phyloP scores from a whole-genome alignment of 2,888 invertebrate species.

The Ypsolopha sequella region DNA sequence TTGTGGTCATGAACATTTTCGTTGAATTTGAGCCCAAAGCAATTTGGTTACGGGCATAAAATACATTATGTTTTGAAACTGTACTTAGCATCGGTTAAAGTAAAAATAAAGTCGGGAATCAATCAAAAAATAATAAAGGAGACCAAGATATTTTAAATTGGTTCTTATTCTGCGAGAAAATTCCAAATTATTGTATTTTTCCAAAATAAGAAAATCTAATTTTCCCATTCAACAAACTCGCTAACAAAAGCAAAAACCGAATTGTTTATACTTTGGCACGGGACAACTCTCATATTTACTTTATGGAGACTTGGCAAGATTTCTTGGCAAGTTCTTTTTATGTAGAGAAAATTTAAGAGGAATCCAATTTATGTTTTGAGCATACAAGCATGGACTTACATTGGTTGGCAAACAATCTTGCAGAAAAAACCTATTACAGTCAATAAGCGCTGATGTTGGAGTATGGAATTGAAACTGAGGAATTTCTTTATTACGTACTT shows the following conservation, averaged over 20 bases:
- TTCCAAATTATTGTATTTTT: too few species aligned
- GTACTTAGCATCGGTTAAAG: too few species aligned
- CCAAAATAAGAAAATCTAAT: too few species aligned
- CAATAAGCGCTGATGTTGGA: neutral
- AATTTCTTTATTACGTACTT: neutral
- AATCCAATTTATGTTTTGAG: slow-evolving; percentile 19
- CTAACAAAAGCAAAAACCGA: neutral
- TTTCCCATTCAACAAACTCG: neutral
- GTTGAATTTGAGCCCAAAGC: too few species aligned
- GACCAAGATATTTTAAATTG: too few species aligned
- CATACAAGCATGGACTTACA: neutral
- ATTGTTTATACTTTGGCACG: slow-evolving; percentile 22
- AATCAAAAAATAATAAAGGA: too few species aligned
- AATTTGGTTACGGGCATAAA: too few species aligned
- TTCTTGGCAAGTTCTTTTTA: slow-evolving; percentile 30
- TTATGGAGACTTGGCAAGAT: slow-evolving; percentile 32
- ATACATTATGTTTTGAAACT: too few species aligned
- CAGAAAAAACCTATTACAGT: slow-evolving; percentile 15
- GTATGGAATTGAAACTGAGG: neutral
- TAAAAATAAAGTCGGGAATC: too few species aligned
- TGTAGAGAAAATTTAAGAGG: slow-evolving; percentile 27
- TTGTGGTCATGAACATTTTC: too few species aligned
- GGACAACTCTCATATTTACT: slow-evolving; percentile 3
- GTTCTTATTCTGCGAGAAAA: too few species aligned
- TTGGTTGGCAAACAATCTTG: slow-evolving; percentile 12